These are phyloP conservation scores for Ganaspis brasiliensis DNA, from an alignment of 2,888 invertebrate genomes.

Conservation along the genomic window DNA sequence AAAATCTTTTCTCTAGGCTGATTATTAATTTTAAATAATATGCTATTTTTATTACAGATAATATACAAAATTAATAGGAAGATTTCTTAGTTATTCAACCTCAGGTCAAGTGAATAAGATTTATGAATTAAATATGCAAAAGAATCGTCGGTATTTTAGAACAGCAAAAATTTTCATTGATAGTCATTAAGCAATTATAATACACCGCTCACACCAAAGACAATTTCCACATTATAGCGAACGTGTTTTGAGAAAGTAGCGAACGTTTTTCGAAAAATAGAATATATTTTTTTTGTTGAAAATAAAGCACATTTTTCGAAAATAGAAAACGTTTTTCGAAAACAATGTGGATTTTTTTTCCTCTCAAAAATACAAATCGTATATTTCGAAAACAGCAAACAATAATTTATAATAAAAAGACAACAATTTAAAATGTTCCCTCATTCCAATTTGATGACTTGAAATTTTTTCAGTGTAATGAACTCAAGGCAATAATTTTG, in stretches of 20 bases:
- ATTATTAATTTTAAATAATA: background rate
- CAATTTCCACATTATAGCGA: slow-evolving; percentile 11
- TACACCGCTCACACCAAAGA: slow-evolving; percentile 29
- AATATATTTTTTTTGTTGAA: too few relatives aligned
- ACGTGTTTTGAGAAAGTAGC: background rate
- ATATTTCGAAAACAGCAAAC: slow-evolving; percentile 4
- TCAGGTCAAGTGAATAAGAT: background rate
- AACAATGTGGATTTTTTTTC: background rate
- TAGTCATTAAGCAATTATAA: slow-evolving; percentile 27
- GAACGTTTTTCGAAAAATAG: slow-evolving; percentile 7
- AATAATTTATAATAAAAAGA: slow-evolving; percentile 4
- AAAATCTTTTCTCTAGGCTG: slow-evolving; percentile 3
- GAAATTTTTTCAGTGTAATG: slow-evolving; percentile 31
- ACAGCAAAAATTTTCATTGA: slow-evolving; percentile 36
- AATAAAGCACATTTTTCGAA: too few relatives aligned
- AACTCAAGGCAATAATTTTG: slow-evolving; percentile 14
- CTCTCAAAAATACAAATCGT: background rate
- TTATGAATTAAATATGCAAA: slow-evolving; percentile 28
- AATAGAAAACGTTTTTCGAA: background rate
- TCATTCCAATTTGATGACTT: background rate
- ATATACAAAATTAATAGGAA: background rate
- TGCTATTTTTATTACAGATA: slow-evolving; percentile 1
- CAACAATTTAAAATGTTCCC: background rate
- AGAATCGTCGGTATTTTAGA: slow-evolving; percentile 8
- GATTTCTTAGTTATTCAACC: background rate